phyloP scores from a whole-genome alignment of 2,797 vertebrate genomes.

The Nasua narica region DNA sequence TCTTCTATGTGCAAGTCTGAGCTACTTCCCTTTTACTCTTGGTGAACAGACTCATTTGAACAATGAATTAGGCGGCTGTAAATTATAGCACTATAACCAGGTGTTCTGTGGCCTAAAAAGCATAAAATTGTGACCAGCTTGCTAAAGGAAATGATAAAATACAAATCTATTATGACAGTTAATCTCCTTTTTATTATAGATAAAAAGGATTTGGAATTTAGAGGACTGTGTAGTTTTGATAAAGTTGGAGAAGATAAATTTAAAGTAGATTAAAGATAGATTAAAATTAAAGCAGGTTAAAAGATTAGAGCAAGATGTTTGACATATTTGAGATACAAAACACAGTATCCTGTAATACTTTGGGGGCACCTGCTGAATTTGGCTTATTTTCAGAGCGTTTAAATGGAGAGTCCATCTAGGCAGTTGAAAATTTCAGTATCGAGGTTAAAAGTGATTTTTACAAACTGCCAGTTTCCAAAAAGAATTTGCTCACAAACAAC shows the following conservation, averaged over 20 bases:
- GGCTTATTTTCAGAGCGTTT: background rate
- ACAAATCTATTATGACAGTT: background rate
- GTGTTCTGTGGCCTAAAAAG: background rate
- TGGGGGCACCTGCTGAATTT: background rate
- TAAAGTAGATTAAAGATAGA: background rate
- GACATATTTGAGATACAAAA: background rate
- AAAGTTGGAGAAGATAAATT: background rate
- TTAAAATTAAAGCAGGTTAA: background rate
- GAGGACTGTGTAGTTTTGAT: background rate
- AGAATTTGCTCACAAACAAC: background rate
- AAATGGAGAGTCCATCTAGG: background rate
- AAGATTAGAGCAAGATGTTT: background rate
- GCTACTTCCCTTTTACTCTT: background rate
- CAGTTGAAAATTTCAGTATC: background rate
- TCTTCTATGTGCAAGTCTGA: background rate
- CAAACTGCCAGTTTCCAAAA: constrained; percentile 2
- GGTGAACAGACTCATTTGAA: background rate
- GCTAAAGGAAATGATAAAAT: constrained; percentile 24
- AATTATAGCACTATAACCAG: background rate
- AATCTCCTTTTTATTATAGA: background rate
- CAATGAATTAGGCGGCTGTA: background rate
- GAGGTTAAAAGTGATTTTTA: constrained; percentile 1
- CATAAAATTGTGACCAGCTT: constrained; percentile 6
- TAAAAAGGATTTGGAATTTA: constrained; percentile 6
- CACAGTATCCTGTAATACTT: background rate